These are phyloP conservation scores for Capreolus pygargus DNA, from an alignment of 2,113 vertebrate species.

Conservation along the genomic window DNA sequence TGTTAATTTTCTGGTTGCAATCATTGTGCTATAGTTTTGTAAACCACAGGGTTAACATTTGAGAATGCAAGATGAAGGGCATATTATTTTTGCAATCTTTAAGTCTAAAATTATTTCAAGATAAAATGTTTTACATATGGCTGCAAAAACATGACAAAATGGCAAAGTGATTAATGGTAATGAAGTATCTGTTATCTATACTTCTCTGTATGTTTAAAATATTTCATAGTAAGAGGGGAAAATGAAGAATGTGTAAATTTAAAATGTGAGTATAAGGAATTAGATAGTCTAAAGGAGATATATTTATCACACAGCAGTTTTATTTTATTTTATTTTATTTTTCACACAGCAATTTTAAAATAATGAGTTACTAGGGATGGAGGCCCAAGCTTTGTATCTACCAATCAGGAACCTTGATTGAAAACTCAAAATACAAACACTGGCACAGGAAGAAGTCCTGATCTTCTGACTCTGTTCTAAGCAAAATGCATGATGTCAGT, in stretches of 20 bases:
- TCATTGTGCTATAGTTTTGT: background rate
- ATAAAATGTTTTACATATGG: slow-evolving; percentile 4
- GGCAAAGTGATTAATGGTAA: background rate
- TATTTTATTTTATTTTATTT: too few relatives aligned
- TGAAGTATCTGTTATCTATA: background rate
- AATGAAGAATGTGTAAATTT: background rate
- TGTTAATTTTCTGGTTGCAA: background rate
- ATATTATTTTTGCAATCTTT: background rate
- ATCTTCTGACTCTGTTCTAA: background rate
- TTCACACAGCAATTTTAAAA: background rate
- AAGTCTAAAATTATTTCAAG: slow-evolving; percentile 21
- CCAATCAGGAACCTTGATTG: background rate
- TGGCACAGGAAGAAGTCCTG: too few relatives aligned
- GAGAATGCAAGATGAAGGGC: background rate
- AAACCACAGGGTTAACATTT: background rate
- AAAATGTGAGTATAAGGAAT: slow-evolving; percentile 7
- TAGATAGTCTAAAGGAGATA: background rate
- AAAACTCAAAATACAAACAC: background rate
- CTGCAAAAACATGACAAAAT: background rate
- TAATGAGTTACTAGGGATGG: background rate
- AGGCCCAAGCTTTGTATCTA: background rate
- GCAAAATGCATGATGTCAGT: background rate
- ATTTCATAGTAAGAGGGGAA: background rate
- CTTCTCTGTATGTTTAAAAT: slow-evolving; percentile 25
- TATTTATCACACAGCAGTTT: background rate